A percentile compares a stretch with the other conserved stretches of the same genome.
These are phyloP conservation scores for Siniperca knerii DNA, from an alignment of 2,113 vertebrate genomes.

Conservation along the genomic window DNA sequence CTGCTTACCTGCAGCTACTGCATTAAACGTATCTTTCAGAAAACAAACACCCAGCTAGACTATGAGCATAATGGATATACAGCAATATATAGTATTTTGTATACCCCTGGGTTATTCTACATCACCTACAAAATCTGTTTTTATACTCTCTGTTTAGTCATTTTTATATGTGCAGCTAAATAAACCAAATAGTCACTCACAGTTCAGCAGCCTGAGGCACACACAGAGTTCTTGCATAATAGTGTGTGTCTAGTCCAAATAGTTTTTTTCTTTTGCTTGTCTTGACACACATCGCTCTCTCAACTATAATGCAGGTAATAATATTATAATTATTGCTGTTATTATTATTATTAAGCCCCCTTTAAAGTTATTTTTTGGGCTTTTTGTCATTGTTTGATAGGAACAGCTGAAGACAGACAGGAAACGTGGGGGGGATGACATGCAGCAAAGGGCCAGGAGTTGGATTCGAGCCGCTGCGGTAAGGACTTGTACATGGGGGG, in stretches of 20 bases:
- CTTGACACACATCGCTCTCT: not conserved
- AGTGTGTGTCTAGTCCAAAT: not conserved
- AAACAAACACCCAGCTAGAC: conserved; percentile 6
- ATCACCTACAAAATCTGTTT: not conserved
- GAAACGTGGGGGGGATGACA: too few species aligned
- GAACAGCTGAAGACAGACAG: too few species aligned
- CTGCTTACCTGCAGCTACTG: conserved; percentile 30
- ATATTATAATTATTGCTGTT: not conserved
- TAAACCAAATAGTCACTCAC: conserved; percentile 9
- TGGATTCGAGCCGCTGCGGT: too few species aligned
- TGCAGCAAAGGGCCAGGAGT: too few species aligned
- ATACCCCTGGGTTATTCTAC: not conserved
- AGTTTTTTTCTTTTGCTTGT: not conserved
- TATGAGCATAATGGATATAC: not conserved
- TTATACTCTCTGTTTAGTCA: not conserved
- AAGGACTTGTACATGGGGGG: too few species aligned
- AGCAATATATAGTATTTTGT: not conserved
- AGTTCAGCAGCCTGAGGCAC: not conserved
- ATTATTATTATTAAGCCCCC: too few species aligned
- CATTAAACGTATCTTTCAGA: conserved; percentile 23
- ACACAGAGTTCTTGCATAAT: not conserved
- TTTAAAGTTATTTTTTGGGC: too few species aligned
- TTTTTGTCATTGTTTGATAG: too few species aligned
- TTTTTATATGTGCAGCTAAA: conserved; percentile 24
- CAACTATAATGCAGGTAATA: not conserved